Evolutionary conservation across 2,797 vertebrate genomes (phyloP).

Genomic region (Hippoglossus hippoglossus): DNA sequence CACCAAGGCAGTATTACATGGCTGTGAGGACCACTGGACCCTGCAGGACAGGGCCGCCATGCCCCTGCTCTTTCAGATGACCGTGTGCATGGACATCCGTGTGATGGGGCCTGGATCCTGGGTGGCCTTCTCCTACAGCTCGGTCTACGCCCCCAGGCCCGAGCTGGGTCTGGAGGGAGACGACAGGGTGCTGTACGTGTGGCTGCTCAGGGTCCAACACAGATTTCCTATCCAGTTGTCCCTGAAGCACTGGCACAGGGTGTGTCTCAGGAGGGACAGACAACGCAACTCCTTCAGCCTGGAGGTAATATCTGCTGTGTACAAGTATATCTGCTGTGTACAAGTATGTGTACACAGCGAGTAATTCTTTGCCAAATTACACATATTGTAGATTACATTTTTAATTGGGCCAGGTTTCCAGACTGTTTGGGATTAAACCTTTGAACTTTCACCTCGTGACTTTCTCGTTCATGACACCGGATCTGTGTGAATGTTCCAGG

Average conservation of each 20-base stretch:
- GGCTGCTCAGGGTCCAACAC: slow-evolving; percentile 80
- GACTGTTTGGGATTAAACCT: background rate
- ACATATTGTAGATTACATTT: too few species aligned
- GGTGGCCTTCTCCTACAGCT: slow-evolving; percentile 83
- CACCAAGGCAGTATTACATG: slow-evolving; percentile 78
- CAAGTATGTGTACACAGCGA: too few species aligned
- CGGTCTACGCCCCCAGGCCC: slow-evolving; percentile 47
- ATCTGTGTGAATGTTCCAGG: slow-evolving; percentile 46
- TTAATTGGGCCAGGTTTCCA: background rate
- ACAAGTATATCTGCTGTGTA: too few species aligned
- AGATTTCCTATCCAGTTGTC: slow-evolving; percentile 70
- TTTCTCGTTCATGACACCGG: background rate
- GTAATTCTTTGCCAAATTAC: too few species aligned
- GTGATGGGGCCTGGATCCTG: slow-evolving; percentile 74
- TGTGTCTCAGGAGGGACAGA: slow-evolving; percentile 79
- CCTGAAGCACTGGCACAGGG: slow-evolving; percentile 69
- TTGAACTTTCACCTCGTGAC: background rate
- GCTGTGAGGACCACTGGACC: slow-evolving; percentile 80
- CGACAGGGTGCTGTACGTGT: slow-evolving; percentile 69
- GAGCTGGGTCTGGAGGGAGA: slow-evolving; percentile 83
- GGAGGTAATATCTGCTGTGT: slow-evolving; percentile 56
- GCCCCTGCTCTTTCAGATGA: slow-evolving; percentile 75
- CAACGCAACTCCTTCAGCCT: slow-evolving; percentile 72
- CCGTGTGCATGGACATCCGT: slow-evolving; percentile 79
- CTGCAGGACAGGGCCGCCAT: slow-evolving; percentile 62